Percentiles rank a stretch among this genome's conserved stretches.
phyloP scores from a whole-genome alignment of 2,113 vertebrate species.

The Zootoca vivipara region DNA sequence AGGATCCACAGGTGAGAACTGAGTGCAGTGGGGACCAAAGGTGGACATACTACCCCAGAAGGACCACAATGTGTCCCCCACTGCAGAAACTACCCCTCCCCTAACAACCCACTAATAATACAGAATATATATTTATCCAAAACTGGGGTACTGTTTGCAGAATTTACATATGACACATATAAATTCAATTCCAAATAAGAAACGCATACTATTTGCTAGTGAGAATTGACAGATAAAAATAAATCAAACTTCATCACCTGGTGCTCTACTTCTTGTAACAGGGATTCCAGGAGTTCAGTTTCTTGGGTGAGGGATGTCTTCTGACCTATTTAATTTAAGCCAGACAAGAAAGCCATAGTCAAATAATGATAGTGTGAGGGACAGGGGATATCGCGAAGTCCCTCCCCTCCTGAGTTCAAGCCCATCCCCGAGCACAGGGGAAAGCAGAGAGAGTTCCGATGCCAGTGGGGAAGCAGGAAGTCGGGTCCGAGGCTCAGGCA shows the following conservation, averaged over 20 bases:
- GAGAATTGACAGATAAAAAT: background rate
- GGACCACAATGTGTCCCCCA: no score
- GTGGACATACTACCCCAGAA: no score
- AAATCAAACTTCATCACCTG: conserved; percentile 80
- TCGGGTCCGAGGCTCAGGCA: no score
- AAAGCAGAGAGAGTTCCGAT: no score
- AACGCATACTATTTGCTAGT: background rate
- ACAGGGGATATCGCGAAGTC: no score
- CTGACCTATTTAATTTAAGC: conserved; percentile 82
- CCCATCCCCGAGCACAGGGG: no score
- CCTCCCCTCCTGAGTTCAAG: no score
- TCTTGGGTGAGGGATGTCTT: conserved; percentile 98
- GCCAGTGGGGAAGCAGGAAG: no score
- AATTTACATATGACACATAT: background rate
- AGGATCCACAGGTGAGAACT: no score
- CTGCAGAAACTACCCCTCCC: no score
- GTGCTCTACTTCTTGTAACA: conserved; percentile 97
- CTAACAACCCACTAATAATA: background rate
- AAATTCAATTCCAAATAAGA: background rate
- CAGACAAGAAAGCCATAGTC: background rate
- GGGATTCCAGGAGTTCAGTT: conserved; percentile 96
- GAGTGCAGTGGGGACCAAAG: no score
- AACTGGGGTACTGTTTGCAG: background rate
- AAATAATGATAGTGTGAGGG: no score
- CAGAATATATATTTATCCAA: background rate